phyloP scores from a whole-genome alignment of 2,113 vertebrate genomes.

The Scomber scombrus region DNA sequence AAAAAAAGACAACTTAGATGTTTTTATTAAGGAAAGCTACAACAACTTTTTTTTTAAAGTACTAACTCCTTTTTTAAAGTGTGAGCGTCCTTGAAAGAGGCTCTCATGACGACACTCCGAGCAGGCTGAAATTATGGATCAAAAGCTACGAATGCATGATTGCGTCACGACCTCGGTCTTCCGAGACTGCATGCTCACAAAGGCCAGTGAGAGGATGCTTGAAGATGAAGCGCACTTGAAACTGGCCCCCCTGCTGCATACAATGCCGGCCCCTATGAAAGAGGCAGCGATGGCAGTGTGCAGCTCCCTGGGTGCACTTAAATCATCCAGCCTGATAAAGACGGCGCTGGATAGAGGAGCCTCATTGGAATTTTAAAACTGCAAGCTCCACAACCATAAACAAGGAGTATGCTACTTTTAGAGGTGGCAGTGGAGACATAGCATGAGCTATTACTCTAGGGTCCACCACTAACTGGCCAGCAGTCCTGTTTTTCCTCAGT shows the following conservation, averaged over 20 bases:
- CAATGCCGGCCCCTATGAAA: constrained; percentile 24
- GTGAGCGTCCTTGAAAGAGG: not conserved
- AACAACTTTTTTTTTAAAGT: not conserved
- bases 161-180: constrained; percentile 27
- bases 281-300: constrained; percentile 8
- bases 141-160: constrained; percentile 48
- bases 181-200: constrained; percentile 35
- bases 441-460: constrained; percentile 67
- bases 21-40: not conserved
- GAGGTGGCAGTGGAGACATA: constrained; percentile 52
- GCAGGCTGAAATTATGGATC: constrained; percentile 37
- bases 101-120: constrained; percentile 2
- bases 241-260: constrained; percentile 32
- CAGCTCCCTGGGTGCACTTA: constrained; percentile 64
- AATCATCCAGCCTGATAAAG: constrained; percentile 74
- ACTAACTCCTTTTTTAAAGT: constrained; percentile 24
- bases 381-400: constrained; percentile 62
- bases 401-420: constrained; percentile 59
- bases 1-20: constrained; percentile 10
- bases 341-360: constrained; percentile 35
- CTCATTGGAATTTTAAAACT: constrained; percentile 77
- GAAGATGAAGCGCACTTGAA: constrained; percentile 64
- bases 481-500: constrained; percentile 53
- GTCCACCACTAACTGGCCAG: constrained; percentile 56
- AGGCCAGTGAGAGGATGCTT: constrained; percentile 53